Evolutionary conservation across 2,888 invertebrate species (phyloP).

Genomic region (Heliconius hortense): DNA sequence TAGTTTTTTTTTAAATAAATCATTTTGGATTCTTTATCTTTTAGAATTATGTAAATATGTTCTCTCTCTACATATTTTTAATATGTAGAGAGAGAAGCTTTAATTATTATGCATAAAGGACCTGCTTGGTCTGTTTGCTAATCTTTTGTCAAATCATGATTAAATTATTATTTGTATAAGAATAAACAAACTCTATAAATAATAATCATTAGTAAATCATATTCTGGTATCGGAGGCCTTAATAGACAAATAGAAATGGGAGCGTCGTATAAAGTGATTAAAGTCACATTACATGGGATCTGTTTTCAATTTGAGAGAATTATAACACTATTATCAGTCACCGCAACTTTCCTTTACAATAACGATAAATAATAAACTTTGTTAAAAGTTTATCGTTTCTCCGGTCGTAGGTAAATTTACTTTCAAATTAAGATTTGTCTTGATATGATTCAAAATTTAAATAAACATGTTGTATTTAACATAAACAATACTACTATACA

Average conservation of each 20-base stretch:
- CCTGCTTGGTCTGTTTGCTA: background rate
- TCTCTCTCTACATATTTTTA: too few relatives aligned
- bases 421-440: background rate
- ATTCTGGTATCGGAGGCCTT: slow-evolving; percentile 58
- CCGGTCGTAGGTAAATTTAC: background rate
- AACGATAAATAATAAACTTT: slow-evolving; percentile 39
- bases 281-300: slow-evolving; percentile 74
- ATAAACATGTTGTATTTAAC: background rate
- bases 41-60: too few relatives aligned
- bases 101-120: too few relatives aligned
- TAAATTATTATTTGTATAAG: slow-evolving; percentile 40
- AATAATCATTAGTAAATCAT: slow-evolving; percentile 59
- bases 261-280: slow-evolving; percentile 75
- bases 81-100: too few relatives aligned
- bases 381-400: slow-evolving; percentile 6
- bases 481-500: background rate
- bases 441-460: background rate
- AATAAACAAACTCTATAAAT: slow-evolving; percentile 50
- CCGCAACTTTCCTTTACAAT: slow-evolving; percentile 48
- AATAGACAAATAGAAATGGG: slow-evolving; percentile 68
- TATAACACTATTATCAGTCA: slow-evolving; percentile 73
- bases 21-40: too few relatives aligned
- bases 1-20: too few relatives aligned
- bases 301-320: slow-evolving; percentile 61
- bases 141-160: background rate